A percentile compares a stretch with the other conserved stretches of the same genome.
Evolutionary conservation across 2,113 vertebrate species (phyloP).

Genomic region (Halichoeres trimaculatus): DNA sequence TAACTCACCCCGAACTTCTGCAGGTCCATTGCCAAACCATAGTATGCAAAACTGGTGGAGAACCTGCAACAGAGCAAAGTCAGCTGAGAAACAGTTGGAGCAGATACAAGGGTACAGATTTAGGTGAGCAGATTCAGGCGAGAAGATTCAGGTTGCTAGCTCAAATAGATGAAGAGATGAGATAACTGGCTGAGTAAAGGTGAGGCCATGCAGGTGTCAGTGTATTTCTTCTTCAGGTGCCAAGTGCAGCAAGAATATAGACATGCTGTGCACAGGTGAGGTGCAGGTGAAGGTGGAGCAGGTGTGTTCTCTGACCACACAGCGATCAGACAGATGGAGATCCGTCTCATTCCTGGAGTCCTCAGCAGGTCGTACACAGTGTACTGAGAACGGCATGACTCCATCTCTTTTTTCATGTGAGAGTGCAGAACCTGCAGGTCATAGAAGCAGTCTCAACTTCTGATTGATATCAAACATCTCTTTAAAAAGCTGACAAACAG

Average conservation of each 20-base stretch:
- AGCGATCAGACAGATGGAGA: constrained; percentile 79
- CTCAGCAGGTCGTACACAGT: constrained; percentile 79
- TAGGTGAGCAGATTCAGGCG: background rate
- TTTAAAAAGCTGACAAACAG: background rate
- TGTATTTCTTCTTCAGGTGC: too few relatives aligned
- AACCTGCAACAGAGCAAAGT: constrained; percentile 74
- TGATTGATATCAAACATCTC: background rate
- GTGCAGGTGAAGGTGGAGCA: background rate
- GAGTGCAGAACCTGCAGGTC: constrained; percentile 80
- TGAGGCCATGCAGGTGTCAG: too few relatives aligned
- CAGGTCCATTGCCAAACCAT: constrained; percentile 92
- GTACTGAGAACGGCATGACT: background rate
- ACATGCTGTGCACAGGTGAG: too few relatives aligned
- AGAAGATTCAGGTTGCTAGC: too few relatives aligned
- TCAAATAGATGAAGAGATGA: too few relatives aligned
- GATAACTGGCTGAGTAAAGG: too few relatives aligned
- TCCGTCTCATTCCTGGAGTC: constrained; percentile 78
- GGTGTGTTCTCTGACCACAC: constrained; percentile 78
- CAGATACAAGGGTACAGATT: too few relatives aligned
- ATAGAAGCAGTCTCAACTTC: constrained; percentile 26
- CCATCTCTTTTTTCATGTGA: constrained; percentile 85
- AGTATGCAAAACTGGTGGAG: constrained; percentile 94
- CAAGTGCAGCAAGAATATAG: too few relatives aligned
- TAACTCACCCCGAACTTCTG: constrained; percentile 89
- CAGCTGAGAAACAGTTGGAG: background rate